Percentiles rank a stretch among this genome's conserved stretches.
Evolutionary conservation across 2,888 invertebrate genomes (phyloP).

Genomic region (Exocentrus adspersus): DNA sequence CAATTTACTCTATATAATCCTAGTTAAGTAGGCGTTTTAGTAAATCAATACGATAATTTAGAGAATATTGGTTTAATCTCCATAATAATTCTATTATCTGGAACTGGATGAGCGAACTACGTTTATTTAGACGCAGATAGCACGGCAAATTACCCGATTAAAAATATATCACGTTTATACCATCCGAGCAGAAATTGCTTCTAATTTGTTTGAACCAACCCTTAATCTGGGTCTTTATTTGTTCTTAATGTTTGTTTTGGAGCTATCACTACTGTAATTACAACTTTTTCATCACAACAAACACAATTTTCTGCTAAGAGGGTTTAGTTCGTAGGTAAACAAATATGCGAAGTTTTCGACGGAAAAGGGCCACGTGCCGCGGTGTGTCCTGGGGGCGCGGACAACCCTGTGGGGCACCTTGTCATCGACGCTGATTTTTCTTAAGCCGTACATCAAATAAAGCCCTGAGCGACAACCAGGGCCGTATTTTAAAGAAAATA

Average conservation of each 20-base stretch:
- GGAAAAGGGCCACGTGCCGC: constrained; percentile 35
- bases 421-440: background rate
- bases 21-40: background rate
- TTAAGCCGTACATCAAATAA: background rate
- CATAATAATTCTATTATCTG: background rate
- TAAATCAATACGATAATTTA: background rate
- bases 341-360: constrained; percentile 30
- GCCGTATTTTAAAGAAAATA: too few species aligned
- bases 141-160: background rate
- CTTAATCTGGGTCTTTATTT: too few species aligned
- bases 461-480: background rate
- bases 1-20: too few species aligned
- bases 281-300: constrained; percentile 13
- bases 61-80: background rate
- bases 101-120: background rate
- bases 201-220: too few species aligned
- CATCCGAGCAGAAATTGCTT: too few species aligned
- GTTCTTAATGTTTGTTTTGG: background rate
- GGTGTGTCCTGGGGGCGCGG: constrained; percentile 11
- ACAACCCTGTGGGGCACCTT: background rate
- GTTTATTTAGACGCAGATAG: background rate
- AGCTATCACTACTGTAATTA: constrained; percentile 7
- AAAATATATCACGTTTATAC: background rate
- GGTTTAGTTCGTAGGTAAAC: constrained; percentile 45
- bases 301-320: constrained; percentile 34